phyloP scores from a whole-genome alignment of 37 sponge, comb jelly and placozoan species.

The Lycopodina hypogea region DNA sequence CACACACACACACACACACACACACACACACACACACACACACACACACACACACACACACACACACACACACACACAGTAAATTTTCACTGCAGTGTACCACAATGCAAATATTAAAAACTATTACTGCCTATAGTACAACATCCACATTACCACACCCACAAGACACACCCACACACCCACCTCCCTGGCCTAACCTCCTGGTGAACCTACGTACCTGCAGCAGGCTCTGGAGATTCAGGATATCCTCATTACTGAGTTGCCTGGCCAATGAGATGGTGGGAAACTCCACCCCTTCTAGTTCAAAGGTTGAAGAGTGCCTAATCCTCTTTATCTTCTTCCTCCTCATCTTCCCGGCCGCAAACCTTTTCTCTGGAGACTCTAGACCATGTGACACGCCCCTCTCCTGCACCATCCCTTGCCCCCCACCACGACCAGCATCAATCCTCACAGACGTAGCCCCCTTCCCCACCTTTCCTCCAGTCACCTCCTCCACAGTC shows the following conservation, averaged over 20 bases:
- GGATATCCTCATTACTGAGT: slow-evolving; percentile 37
- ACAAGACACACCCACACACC: too few relatives aligned
- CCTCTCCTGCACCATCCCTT: not conserved
- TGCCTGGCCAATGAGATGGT: slow-evolving; percentile 16
- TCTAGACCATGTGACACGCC: not conserved
- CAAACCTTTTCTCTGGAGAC: not conserved
- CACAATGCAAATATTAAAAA: too few relatives aligned
- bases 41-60: not conserved
- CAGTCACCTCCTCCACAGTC: not conserved
- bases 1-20: slow-evolving; percentile 3
- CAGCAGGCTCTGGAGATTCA: slow-evolving; percentile 50
- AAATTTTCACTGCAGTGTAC: too few relatives aligned
- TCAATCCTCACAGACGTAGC: not conserved
- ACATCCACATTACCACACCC: too few relatives aligned
- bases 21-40: not conserved
- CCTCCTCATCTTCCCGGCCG: slow-evolving; percentile 12
- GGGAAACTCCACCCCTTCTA: slow-evolving; percentile 29
- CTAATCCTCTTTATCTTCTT: too few relatives aligned
- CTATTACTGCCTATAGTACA: too few relatives aligned
- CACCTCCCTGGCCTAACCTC: too few relatives aligned
- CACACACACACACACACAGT: not conserved
- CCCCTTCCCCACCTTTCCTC: not conserved
- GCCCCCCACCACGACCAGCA: not conserved
- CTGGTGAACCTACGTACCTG: slow-evolving; percentile 9
- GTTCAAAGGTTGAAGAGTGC: slow-evolving; percentile 14